Evolutionary conservation across 2,888 invertebrate genomes (phyloP).

Genomic region (Lamproptera curius): DNA sequence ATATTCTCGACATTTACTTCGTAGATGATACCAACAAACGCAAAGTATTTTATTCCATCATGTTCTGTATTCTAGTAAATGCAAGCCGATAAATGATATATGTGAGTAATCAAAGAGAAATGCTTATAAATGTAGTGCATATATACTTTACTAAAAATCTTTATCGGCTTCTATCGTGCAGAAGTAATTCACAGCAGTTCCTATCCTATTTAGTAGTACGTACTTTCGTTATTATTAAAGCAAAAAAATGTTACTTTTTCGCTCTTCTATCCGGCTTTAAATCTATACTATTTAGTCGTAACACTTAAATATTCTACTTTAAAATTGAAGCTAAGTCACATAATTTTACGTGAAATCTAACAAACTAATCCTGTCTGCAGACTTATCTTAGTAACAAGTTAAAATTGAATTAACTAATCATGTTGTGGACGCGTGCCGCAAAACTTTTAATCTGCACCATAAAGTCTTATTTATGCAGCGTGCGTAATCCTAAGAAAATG

Average conservation of each 20-base stretch:
- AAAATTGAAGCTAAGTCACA: neutral
- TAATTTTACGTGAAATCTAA: neutral
- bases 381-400: neutral
- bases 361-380: neutral
- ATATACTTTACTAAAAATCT: too few species aligned
- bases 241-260: neutral
- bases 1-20: too few species aligned
- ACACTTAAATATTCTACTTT: neutral
- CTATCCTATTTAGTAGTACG: too few species aligned
- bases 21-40: too few species aligned
- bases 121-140: too few species aligned
- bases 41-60: too few species aligned
- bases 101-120: too few species aligned
- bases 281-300: neutral
- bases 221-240: neutral
- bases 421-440: conserved; percentile 13
- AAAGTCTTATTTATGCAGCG: conserved; percentile 10
- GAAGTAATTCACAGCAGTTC: too few species aligned
- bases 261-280: neutral
- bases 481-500: neutral
- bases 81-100: too few species aligned
- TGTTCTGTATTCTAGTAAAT: too few species aligned
- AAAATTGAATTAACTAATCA: conserved; percentile 4
- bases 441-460: conserved; percentile 12
- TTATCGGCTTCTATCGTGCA: too few species aligned